Base-by-base conservation (phyloP, 2,888 invertebrate species). In the Agonopterix alstromeriana region DNA sequence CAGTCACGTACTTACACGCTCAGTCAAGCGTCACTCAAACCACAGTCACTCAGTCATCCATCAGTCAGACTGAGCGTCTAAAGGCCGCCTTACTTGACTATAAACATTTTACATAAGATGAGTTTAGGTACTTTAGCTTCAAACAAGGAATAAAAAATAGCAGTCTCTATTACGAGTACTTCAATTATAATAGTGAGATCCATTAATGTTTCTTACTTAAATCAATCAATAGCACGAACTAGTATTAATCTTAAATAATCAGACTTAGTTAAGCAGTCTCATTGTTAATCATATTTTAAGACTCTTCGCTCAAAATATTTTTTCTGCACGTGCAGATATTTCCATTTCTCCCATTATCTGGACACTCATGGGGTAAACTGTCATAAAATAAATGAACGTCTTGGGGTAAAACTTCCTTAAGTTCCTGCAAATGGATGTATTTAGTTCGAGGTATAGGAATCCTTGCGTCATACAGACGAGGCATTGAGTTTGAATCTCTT, bases 371-470 rank as follows among this genome's bases (percentile, higher is more conserved):
- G 9, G 46, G 46, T 17, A 46, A 27, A 17, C 27, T 8, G 35
- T 47, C 42, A 36, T 43, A 47, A 27, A 47, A 47, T 36, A 43
- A 10, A 36, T 47, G 47, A 8, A 42, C 17, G 12, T 47, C 47
- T 14, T 5, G 35, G 14, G 47, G 47, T 11, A 47, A 10, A 10
- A 47, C 43, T 10, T 5, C n/a, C 40, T 47, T 47, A 8, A 47
- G 40, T 42, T 47, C 47, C 36, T 47, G 47, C 9, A 42, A 35
- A 36, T 47, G 42, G 4, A 27, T 43, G 42, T 47, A 47, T 35
- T 47, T 47, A 10, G 17, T 42, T 10, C 10, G 42, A 27, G 48
- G 10, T 40, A 48, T 48, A 42, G 43, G 40, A 35, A 48, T 14
- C 10, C 43, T 43, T 36, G 42, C 14, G 27, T 47, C 7, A 47